Percentiles rank a stretch among this genome's conserved stretches.
Evolutionary conservation across 1,140 invertebrate genomes (phyloP).

Genomic region (Leucophenga varia): DNA sequence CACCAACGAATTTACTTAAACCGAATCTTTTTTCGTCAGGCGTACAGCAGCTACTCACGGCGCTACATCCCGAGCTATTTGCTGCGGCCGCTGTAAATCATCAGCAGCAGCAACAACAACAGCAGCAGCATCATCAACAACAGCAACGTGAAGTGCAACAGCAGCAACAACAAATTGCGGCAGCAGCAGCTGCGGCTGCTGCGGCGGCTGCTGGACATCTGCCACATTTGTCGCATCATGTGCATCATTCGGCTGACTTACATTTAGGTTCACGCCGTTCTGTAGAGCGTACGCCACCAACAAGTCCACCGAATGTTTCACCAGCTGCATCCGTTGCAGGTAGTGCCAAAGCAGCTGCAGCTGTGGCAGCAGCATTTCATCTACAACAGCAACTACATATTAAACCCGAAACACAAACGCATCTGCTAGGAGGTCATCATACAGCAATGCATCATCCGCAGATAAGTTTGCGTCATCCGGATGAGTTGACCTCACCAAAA

Average conservation of each 20-base stretch:
- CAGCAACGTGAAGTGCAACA: slow-evolving; percentile 36
- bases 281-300: slow-evolving; percentile 30
- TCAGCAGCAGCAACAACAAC: slow-evolving; percentile 41
- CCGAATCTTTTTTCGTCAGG: slow-evolving; percentile 51
- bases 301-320: slow-evolving; percentile 25
- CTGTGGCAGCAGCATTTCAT: slow-evolving; percentile 35
- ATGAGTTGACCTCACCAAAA: slow-evolving; percentile 43
- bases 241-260: slow-evolving; percentile 24
- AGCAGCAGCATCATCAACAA: too few species aligned
- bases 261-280: slow-evolving; percentile 24
- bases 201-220: slow-evolving; percentile 16
- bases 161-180: slow-evolving; percentile 17
- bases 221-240: slow-evolving; percentile 20
- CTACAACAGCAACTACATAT: slow-evolving; percentile 49
- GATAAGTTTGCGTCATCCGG: slow-evolving; percentile 41
- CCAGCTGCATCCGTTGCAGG: slow-evolving; percentile 21
- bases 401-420: slow-evolving; percentile 45
- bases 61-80: slow-evolving; percentile 50
- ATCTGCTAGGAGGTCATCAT: slow-evolving; percentile 37
- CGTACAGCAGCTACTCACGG: slow-evolving; percentile 52
- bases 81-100: slow-evolving; percentile 49
- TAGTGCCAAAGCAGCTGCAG: slow-evolving; percentile 29
- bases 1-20: slow-evolving; percentile 53
- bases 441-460: slow-evolving; percentile 28
- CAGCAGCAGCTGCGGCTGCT: slow-evolving; percentile 20